These are phyloP conservation scores for Rhinopithecus roxellana DNA, from an alignment of 2,113 vertebrate genomes.

Conservation along the genomic window DNA sequence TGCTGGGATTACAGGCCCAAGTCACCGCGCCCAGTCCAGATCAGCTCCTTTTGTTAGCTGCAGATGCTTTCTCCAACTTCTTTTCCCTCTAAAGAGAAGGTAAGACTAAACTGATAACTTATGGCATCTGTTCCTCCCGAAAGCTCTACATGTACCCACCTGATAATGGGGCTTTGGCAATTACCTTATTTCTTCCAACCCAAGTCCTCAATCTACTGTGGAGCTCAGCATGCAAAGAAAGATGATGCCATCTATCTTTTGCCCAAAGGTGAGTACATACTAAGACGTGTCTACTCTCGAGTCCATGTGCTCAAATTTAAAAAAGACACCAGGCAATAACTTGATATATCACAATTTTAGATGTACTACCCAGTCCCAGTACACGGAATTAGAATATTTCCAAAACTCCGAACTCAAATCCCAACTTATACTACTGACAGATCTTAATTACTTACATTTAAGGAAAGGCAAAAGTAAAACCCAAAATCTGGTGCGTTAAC, in stretches of 20 bases:
- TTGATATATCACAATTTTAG: background rate
- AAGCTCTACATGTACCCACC: background rate
- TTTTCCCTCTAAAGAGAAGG: background rate
- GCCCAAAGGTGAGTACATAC: background rate
- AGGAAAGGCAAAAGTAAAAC: slow-evolving; percentile 20
- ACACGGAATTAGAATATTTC: background rate
- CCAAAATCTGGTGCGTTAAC: background rate
- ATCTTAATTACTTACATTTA: slow-evolving; percentile 13
- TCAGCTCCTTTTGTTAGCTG: background rate
- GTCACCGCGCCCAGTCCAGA: background rate
- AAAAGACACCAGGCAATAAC: background rate
- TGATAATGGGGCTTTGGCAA: background rate
- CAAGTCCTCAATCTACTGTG: background rate
- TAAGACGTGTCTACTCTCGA: background rate
- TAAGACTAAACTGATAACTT: background rate
- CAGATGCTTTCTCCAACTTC: background rate
- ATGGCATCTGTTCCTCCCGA: background rate
- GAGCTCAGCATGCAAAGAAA: background rate
- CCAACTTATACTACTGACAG: background rate
- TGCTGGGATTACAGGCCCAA: no score
- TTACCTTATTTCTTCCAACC: background rate
- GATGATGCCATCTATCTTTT: background rate
- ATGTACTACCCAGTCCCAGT: background rate
- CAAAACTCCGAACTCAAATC: slow-evolving; percentile 18
- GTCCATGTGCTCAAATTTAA: background rate